Conservation (phyloP, 2,888 invertebrate species). For the Notodonta ziczac region DNA sequence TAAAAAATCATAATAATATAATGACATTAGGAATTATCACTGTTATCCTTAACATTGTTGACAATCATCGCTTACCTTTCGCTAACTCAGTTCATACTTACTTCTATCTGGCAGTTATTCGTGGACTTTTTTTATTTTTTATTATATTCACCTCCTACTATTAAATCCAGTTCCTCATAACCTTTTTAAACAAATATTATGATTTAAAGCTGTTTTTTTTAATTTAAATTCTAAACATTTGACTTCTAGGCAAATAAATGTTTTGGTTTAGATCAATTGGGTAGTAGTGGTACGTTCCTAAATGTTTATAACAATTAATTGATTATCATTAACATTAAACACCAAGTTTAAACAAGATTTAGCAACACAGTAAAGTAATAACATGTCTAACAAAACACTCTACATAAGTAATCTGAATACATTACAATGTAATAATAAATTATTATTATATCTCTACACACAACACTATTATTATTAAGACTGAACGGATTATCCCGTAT, state of each 20-base stretch:
- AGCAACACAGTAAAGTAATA: background rate
- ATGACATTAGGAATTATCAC: background rate
- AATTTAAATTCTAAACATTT: background rate
- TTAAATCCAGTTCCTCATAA: background rate
- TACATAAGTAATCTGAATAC: too few relatives aligned
- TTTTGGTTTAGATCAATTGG: too few relatives aligned
- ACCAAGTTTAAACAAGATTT: background rate
- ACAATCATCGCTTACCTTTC: background rate
- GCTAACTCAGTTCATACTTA: background rate
- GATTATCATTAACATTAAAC: background rate
- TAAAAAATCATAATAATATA: too few relatives aligned
- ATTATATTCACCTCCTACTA: background rate
- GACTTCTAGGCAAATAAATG: background rate
- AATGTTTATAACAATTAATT: background rate
- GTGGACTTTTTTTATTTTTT: background rate
- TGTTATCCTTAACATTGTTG: background rate
- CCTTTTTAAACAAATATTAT: background rate
- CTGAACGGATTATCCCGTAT: too few relatives aligned
- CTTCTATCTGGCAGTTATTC: background rate
- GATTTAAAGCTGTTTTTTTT: too few relatives aligned
- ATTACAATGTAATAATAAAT: background rate
- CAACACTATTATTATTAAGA: too few relatives aligned
- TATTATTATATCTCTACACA: too few relatives aligned
- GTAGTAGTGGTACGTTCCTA: background rate
- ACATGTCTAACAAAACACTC: background rate